Base-by-base conservation (phyloP, 2,888 invertebrate species). In the Scaptomyza cyrtandrae region DNA sequence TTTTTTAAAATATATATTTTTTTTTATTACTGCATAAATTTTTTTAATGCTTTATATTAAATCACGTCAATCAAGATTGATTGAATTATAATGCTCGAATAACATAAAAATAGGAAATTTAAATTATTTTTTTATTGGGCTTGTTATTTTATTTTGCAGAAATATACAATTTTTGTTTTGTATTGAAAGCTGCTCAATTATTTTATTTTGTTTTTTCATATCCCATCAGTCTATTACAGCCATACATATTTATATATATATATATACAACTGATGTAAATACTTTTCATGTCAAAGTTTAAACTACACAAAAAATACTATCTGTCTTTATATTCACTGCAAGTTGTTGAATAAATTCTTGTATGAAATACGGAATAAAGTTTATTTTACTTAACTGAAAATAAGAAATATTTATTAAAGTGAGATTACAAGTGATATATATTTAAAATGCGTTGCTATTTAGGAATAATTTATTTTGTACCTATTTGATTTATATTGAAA, bases 41-140 rank as follows among this genome's bases (percentile, higher is more conserved):
- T 19, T n/a, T 19, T 46, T 14, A 37, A 27, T 64, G 54, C 33
- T 16, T 33, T 2, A 11, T 48, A 46, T 53, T 50, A 53, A 53
- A 57, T 19, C 35, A 48, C 44, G 16, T 33, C 13, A 27, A 19
- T 27, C 31, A 43, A 50, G 44, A 57, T 65, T 57, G 48, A 49
- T 72, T 54, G 35, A 70, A 72, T 63, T 57, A 46, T 39, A 24
- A 16, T 53, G 27, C 33, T 13, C 24, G 24, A 50, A 37, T 24
- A 39, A 7, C 29, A 27, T n/a, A 3, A 41, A 13, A 56, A 45
- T 55, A n/a, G 2, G 0, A 16, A 37, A 3, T 27, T 27, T 3
- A 2, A 27, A 13, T 27, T 1, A 33, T 13, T 11, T 39, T 27
- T 14, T 27, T 11, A 27, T 27, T 35, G n/a, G 11, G 1, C n/a